These are phyloP conservation scores for Thermophis baileyi DNA, from an alignment of 2,113 vertebrate genomes.

Conservation along the genomic window DNA sequence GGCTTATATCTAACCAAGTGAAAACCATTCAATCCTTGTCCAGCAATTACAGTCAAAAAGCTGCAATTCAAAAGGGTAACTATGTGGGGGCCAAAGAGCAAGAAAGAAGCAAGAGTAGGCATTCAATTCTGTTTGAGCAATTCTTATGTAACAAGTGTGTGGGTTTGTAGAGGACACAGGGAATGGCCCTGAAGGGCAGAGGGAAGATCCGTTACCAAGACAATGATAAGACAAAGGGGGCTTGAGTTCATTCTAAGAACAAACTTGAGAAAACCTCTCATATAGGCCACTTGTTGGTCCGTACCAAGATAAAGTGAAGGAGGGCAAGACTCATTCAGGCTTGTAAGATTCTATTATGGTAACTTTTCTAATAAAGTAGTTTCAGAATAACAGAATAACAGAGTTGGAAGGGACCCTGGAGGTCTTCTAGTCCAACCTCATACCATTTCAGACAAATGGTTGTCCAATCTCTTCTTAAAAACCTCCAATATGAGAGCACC, in stretches of 20 bases:
- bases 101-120: neutral
- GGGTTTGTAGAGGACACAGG: neutral
- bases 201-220: neutral
- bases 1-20: neutral
- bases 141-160: neutral
- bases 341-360: neutral
- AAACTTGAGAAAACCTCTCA: neutral
- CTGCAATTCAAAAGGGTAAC: neutral
- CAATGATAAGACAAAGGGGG: neutral
- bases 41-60: neutral
- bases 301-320: neutral
- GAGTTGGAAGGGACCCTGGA: no score
- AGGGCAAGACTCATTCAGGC: neutral
- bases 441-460: neutral
- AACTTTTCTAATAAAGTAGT: neutral
- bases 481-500: no score
- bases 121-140: neutral
- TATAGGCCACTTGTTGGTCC: neutral
- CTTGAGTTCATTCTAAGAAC: neutral
- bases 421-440: no score
- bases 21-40: neutral
- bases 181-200: neutral
- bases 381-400: neutral
- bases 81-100: neutral
- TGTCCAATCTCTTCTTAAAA: no score